Percentiles rank a stretch among this genome's conserved stretches.
These are phyloP conservation scores for Larimichthys polyactis DNA, from an alignment of 2,113 vertebrate genomes.

Conservation along the genomic window DNA sequence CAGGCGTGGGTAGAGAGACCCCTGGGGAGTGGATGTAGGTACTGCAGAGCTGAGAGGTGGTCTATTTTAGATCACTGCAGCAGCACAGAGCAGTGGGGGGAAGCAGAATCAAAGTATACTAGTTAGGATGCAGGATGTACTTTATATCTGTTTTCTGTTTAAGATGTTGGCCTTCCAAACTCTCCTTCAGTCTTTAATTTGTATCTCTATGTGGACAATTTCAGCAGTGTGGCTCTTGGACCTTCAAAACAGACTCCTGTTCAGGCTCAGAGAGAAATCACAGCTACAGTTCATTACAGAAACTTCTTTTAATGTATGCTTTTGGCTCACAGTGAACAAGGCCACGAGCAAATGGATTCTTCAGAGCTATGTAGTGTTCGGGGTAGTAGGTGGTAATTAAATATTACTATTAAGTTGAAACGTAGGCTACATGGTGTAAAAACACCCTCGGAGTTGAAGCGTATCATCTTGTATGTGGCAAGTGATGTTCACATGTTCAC, in stretches of 20 bases:
- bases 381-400: neutral
- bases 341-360: neutral
- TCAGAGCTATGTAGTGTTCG: neutral
- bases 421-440: neutral
- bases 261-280: neutral
- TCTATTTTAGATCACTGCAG: constrained; percentile 75
- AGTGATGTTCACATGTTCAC: neutral
- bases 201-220: constrained; percentile 3
- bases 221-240: neutral
- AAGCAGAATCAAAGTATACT: constrained; percentile 31
- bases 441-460: neutral
- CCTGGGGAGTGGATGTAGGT: constrained; percentile 74
- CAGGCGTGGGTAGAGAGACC: constrained; percentile 74
- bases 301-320: neutral
- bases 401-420: neutral
- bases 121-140: constrained; percentile 40
- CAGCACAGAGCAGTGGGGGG: constrained; percentile 45
- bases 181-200: neutral
- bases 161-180: constrained; percentile 8
- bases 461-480: neutral
- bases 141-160: constrained; percentile 25
- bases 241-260: neutral
- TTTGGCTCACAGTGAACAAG: neutral
- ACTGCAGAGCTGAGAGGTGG: constrained; percentile 70
- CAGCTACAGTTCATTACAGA: neutral